A percentile compares a stretch with the other conserved stretches of the same genome.
These are phyloP conservation scores for Papilio machaon DNA, from an alignment of 1,140 invertebrate species.

Conservation along the genomic window DNA sequence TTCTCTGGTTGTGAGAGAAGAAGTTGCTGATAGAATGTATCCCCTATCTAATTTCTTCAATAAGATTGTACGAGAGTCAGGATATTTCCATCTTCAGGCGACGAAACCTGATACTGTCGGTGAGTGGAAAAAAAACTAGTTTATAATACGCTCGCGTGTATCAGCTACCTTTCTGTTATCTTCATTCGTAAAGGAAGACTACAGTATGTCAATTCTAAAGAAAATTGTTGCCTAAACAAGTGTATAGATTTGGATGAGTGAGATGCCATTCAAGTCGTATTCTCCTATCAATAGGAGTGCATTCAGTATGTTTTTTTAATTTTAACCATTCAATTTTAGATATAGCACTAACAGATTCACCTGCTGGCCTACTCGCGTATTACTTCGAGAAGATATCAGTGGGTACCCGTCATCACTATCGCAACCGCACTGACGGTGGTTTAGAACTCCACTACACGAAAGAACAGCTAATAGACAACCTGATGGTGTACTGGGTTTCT, in stretches of 20 bases:
- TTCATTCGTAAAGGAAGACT: too few species aligned
- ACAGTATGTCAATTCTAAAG: too few species aligned
- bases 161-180: too few species aligned
- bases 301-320: too few species aligned
- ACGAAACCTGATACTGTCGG: conserved; percentile 95
- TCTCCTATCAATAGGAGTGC: too few species aligned
- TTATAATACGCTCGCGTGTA: too few species aligned
- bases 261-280: too few species aligned
- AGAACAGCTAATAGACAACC: conserved; percentile 92
- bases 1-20: conserved; percentile 82
- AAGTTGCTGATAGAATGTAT: conserved; percentile 84
- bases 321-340: conserved; percentile 67
- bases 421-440: conserved; percentile 86
- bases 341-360: conserved; percentile 85
- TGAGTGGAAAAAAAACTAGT: conserved; percentile 43
- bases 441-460: conserved; percentile 84
- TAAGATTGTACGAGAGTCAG: conserved; percentile 85
- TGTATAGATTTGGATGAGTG: too few species aligned
- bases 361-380: conserved; percentile 90
- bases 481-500: conserved; percentile 94
- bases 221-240: too few species aligned
- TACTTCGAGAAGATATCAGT: conserved; percentile 94
- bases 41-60: conserved; percentile 81
- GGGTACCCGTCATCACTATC: conserved; percentile 85
- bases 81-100: conserved; percentile 92